phyloP scores from a whole-genome alignment of 1,140 invertebrate species.

The Papilio aristodemus region DNA sequence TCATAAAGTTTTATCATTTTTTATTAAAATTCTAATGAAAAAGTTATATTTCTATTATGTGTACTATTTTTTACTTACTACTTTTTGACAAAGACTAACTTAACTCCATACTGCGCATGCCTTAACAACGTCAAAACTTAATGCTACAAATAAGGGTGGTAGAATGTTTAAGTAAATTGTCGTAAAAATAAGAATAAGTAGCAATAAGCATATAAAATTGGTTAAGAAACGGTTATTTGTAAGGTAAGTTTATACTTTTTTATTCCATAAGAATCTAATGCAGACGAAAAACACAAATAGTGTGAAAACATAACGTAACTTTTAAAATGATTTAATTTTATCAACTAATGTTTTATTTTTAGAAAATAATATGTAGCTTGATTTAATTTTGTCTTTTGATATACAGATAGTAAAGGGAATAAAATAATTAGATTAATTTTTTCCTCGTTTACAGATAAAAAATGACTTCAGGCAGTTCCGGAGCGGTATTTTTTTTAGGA shows the following conservation, averaged over 20 bases:
- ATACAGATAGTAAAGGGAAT: not conserved
- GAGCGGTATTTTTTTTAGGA: constrained; percentile 70
- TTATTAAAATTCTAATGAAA: not conserved
- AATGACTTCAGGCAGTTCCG: constrained; percentile 54
- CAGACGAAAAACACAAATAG: not conserved
- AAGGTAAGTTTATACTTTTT: constrained; percentile 7
- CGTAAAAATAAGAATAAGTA: constrained; percentile 1
- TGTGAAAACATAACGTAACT: not conserved
- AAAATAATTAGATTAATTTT: not conserved
- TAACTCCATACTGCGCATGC: constrained; percentile 6
- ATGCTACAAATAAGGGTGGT: not conserved
- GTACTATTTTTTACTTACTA: not conserved
- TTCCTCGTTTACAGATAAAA: constrained; percentile 35
- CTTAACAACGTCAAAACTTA: not conserved
- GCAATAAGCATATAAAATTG: not conserved
- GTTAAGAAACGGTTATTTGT: not conserved
- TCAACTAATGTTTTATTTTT: too few species aligned
- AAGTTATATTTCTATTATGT: not conserved
- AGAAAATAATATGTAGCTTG: too few species aligned
- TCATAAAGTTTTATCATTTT: too few species aligned
- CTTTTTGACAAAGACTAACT: not conserved
- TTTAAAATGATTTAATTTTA: not conserved
- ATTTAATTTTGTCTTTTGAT: too few species aligned
- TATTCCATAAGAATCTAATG: not conserved
- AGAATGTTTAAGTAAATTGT: not conserved